Conservation (phyloP, 2,113 vertebrate species). For the Marmota monax region DNA sequence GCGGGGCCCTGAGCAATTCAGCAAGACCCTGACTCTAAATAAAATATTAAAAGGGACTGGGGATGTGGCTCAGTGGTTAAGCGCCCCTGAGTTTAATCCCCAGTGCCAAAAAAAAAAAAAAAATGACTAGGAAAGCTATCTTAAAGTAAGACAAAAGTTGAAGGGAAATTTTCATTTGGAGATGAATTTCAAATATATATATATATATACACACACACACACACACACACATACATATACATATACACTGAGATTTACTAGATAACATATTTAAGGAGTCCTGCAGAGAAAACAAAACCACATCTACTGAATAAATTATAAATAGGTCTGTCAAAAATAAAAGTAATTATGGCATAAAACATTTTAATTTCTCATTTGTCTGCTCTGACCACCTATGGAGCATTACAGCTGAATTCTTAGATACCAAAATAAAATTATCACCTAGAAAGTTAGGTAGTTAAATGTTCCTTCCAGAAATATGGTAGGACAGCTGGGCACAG, state of each 20-base stretch:
- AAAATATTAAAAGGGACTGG: too few species aligned
- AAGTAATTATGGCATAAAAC: conserved; percentile 41
- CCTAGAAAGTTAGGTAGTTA: conserved; percentile 23
- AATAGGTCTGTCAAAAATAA: conserved; percentile 47
- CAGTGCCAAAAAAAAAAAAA: too few species aligned
- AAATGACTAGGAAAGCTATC: background rate
- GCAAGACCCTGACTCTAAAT: too few species aligned
- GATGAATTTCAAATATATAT: conserved; percentile 20
- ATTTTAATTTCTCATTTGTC: conserved; percentile 61
- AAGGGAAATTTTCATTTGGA: conserved; percentile 6
- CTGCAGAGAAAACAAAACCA: conserved; percentile 42
- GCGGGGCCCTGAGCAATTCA: too few species aligned
- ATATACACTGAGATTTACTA: background rate
- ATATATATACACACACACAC: background rate
- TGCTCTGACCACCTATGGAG: conserved; percentile 33
- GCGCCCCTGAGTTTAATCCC: too few species aligned
- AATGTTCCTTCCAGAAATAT: conserved; percentile 4
- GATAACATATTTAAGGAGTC: background rate
- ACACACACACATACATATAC: too few species aligned
- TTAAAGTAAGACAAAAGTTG: background rate
- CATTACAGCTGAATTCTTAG: conserved; percentile 54
- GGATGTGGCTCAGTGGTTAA: too few species aligned
- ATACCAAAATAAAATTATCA: conserved; percentile 30
- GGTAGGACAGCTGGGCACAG: background rate
- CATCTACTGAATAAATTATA: conserved; percentile 40